Conservation (phyloP, 2,113 vertebrate species). For the Lepisosteus osseus region DNA sequence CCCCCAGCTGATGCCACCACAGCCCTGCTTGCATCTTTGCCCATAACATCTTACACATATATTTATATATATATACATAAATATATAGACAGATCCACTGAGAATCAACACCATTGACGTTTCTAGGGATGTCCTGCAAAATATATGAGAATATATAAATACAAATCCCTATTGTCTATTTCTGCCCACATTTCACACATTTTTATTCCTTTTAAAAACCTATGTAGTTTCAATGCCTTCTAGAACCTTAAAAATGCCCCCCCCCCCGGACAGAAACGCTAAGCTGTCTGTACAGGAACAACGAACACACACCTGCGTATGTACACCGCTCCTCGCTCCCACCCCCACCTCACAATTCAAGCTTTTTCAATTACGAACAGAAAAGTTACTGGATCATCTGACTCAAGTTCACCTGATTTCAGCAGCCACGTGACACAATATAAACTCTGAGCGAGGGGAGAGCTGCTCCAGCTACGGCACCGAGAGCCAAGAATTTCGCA, state of each 20-base stretch:
- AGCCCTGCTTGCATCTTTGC: not conserved
- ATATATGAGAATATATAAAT: conserved; percentile 68
- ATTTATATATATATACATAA: conserved; percentile 48
- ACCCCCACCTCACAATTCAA: not conserved
- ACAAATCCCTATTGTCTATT: conserved; percentile 46
- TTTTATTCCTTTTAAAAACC: conserved; percentile 51
- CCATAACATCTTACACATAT: not conserved
- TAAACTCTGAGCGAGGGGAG: too few relatives aligned
- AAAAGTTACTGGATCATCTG: conserved; percentile 8
- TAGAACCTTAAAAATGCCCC: conserved; percentile 62
- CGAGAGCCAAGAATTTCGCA: too few relatives aligned
- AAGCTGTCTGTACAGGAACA: conserved; percentile 41
- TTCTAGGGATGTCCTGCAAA: conserved; percentile 70
- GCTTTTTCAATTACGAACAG: not conserved
- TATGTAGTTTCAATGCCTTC: conserved; percentile 51
- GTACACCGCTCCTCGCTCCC: conserved; percentile 19
- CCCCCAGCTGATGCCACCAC: not conserved
- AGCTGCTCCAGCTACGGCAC: too few relatives aligned
- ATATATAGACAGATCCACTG: conserved; percentile 69
- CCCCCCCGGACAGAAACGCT: conserved; percentile 46
- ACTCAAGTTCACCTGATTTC: conserved; percentile 18
- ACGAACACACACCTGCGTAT: conserved; percentile 55
- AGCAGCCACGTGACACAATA: not conserved
- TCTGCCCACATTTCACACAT: conserved; percentile 39
- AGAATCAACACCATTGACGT: conserved; percentile 65